Base-by-base conservation (phyloP, 2,888 invertebrate genomes). In the Cabera pusaria region DNA sequence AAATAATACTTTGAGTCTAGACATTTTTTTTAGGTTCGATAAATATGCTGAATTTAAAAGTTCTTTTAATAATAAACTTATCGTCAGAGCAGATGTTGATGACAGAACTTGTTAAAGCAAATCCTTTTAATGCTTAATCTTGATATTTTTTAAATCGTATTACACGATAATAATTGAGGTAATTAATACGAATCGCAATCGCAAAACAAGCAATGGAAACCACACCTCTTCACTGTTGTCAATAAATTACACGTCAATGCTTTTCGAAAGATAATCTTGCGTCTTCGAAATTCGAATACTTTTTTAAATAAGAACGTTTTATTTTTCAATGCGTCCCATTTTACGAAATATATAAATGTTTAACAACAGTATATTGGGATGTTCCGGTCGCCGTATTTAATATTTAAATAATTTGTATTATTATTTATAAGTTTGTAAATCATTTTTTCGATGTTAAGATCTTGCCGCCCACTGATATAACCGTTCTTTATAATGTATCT, bases 371-470 rank as follows among this genome's bases (percentile, higher is more conserved):
- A 59, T 62, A 67, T 69, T 64, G 65, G 52, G 62, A 57, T 55
- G 44, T 45, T 62, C 47, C 58, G 51, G 56, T 58, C 59, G 59
- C 61, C 63, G 60, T 61, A 63, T 69, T 72, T 68, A 66, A 71
- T n/a, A n/a, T n/a, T n/a, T n/a, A n/a, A n/a, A n/a, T 68, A 59
- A 71, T 72, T 67, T 72, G 65, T 72, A 64, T 55, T 56, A 62
- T 71, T 74, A 81, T 83, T 81, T 68, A 66, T 66, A 61, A 69
- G 70, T 63, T 66, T 61, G 73, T 79, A 81, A 81, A 81, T 82
- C 80, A 80, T 67, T 59, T 77, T 75, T 83, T 81, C 80, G 71
- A 76, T 77, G 80, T 76, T 77, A 72, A 69, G 72, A 72, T 73
- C 59, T 66, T 52, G 52, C 52, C 59, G 63, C 65, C 62, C 61